A percentile compares a stretch with the other conserved stretches of the same genome.
These are phyloP conservation scores for Diacarnus erythraeanus DNA, from an alignment of 37 sponge, comb jelly and placozoan species.

Conservation along the genomic window DNA sequence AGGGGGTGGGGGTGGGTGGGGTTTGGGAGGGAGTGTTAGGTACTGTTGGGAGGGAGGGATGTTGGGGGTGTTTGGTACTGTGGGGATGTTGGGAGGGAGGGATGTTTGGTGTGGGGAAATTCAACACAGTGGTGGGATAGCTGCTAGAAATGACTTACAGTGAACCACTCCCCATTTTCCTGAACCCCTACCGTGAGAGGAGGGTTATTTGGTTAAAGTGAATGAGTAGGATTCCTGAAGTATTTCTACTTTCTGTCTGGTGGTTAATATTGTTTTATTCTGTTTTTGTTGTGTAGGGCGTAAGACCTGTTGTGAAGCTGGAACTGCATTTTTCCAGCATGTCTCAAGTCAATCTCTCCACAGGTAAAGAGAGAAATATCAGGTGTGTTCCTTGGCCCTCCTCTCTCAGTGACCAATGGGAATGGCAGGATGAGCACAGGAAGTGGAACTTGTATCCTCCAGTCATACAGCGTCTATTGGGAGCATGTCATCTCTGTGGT, in stretches of 20 bases:
- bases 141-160: too few species aligned
- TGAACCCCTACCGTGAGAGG: too few species aligned
- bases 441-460: conserved; percentile 47
- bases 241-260: too few species aligned
- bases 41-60: not conserved
- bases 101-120: too few species aligned
- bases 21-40: not conserved
- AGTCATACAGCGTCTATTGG: conserved; percentile 27
- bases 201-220: too few species aligned
- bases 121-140: too few species aligned
- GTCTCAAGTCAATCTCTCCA: conserved; percentile 59
- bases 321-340: conserved; percentile 51
- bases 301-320: conserved; percentile 10
- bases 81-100: not conserved
- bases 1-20: not conserved
- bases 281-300: not conserved
- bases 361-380: conserved; percentile 68
- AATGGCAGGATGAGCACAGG: conserved; percentile 55
- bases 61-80: not conserved
- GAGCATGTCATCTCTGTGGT: conserved; percentile 41
- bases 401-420: conserved; percentile 37
- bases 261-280: too few species aligned
- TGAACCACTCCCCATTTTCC: too few species aligned
- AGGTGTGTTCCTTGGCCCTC: conserved; percentile 26
- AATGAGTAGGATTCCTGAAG: too few species aligned